Evolutionary conservation across 2,113 vertebrate species (phyloP).

Genomic region (Pseudonaja textilis): DNA sequence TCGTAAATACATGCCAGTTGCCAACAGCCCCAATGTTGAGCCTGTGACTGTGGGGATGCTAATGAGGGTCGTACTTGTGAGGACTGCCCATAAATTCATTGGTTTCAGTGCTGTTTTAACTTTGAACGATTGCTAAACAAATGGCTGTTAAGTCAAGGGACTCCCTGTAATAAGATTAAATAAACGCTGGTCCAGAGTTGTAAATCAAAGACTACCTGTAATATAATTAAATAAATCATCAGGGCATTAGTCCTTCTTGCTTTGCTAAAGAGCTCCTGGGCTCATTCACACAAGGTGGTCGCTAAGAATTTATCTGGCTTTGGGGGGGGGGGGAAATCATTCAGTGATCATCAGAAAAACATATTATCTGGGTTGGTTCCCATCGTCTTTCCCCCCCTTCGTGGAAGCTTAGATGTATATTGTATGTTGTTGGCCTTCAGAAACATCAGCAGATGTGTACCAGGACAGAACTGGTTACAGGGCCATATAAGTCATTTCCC

Average conservation of each 20-base stretch:
- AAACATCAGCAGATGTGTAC: not conserved
- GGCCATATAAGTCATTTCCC: not conserved
- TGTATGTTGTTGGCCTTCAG: not conserved
- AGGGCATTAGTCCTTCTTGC: not conserved
- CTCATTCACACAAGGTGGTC: not conserved
- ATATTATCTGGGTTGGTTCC: not conserved
- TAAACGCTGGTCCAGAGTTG: not conserved
- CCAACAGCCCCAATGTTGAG: not conserved
- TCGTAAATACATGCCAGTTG: not conserved
- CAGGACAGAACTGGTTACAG: not conserved
- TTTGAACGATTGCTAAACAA: not conserved
- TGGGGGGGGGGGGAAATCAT: accelerated
- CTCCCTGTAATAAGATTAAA: not conserved
- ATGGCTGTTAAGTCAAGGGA: not conserved
- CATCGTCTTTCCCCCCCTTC: not conserved
- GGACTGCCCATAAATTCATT: not conserved
- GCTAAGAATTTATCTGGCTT: not conserved
- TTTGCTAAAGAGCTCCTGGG: not conserved
- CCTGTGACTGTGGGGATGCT: not conserved
- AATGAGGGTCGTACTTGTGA: not conserved
- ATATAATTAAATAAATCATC: not conserved
- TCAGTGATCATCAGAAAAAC: not conserved
- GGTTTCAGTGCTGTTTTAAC: not conserved
- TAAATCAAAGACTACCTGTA: not conserved
- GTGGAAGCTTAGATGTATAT: not conserved